Evolutionary conservation across 2,113 vertebrate genomes (phyloP).

Genomic region (Dasyprocta punctata): DNA sequence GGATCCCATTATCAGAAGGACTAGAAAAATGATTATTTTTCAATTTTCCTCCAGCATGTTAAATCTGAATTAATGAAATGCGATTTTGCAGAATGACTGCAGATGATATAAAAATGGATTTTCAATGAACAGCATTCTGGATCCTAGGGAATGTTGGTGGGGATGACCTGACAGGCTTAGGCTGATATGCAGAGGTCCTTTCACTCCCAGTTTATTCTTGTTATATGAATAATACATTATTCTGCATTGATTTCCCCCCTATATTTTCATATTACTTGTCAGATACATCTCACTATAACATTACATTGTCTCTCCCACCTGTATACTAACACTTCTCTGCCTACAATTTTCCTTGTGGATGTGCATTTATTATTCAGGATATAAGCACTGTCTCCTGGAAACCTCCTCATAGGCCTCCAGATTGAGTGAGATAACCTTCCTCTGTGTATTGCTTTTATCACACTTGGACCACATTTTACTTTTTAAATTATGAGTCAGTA

Average conservation of each 20-base stretch:
- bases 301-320: accelerated
- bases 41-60: slow-evolving; percentile 52
- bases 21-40: slow-evolving; percentile 54
- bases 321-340: neutral
- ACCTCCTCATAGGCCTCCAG: neutral
- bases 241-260: neutral
- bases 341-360: neutral
- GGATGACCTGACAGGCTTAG: neutral
- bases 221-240: neutral
- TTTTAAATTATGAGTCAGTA: neutral
- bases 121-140: slow-evolving; percentile 52
- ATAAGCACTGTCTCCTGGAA: neutral
- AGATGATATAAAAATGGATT: slow-evolving; percentile 28
- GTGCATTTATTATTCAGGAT: neutral
- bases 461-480: neutral
- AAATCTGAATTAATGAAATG: slow-evolving; percentile 60
- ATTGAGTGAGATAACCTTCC: neutral
- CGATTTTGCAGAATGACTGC: slow-evolving; percentile 58
- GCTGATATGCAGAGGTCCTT: neutral
- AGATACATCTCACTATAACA: neutral
- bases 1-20: neutral
- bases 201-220: neutral
- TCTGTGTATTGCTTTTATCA: neutral
- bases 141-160: slow-evolving; percentile 33
- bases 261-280: neutral